Base-by-base conservation (phyloP, 2,797 vertebrate species). In the Margarornis squamiger region DNA sequence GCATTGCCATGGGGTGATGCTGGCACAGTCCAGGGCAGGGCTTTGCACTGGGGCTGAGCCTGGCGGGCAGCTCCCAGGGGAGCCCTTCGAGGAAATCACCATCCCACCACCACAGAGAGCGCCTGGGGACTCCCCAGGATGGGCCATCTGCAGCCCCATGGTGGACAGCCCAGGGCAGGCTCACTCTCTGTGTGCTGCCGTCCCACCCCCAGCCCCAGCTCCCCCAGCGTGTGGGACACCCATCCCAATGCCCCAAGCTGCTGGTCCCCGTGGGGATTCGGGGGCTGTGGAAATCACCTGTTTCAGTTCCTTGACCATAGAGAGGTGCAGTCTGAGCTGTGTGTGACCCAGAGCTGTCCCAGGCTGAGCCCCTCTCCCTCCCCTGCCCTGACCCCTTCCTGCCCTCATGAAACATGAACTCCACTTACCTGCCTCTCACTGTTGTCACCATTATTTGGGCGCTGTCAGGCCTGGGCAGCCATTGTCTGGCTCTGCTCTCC, bases 1-100 rank as follows among this genome's bases (percentile, higher is more conserved):
- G 19, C 27, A 36, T 3, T 14, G n/a, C 39, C 2, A 4, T 0
- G 0, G 32, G 22, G 18, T 5, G 24, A 27, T 45, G 26, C 14
- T 20, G 30, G 34, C 12, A 7, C 1, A 0, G n/a, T 3, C 18
- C 30, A 14, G 41, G 14, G 26, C 52, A 52, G 29, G 49, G 55
- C 65, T 30, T 46, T 45, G 55, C 21, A 30, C 46, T 34, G 48
- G 52, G 36, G 29, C 49, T 41, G 63, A 67, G 39, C 32, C 38
- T 22, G 32, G 30, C 1, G 0, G 14, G 51, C 66, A 54, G 72
- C 14, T 80, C 30, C 61, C 36, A 0, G 0, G 43, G 57, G 45
- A 59, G n/a, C 7, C 65, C 52, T 58, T 51, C 1, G 3, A 66
- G 45, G 32, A 75, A 85, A 75, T 32, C 45, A 43, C 20, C 39